Evolutionary conservation across 35 echinoderm and acorn worm genomes (phyloP), one percentile per base, ranked within the genome.

Genomic region (Apostichopus japonicus): DNA sequence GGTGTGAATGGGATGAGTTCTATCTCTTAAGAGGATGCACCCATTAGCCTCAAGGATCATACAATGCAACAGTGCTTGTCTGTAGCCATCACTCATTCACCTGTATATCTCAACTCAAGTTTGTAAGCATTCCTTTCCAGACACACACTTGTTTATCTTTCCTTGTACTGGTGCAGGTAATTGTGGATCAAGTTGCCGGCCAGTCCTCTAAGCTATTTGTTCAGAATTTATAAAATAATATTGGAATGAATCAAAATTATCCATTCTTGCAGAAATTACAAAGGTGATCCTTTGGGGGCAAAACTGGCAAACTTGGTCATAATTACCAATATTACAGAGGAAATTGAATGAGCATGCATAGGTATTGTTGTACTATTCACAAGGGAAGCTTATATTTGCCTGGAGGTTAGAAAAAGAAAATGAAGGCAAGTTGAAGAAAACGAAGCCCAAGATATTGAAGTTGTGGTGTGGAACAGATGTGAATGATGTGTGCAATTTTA

Each of bases 351-450:
- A 56, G 54, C 56, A 84, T 53, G 81, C 53, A 84, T 84, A 23
- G 81, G 81, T 56, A 84, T 84, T 84, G 81, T 84, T 55, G 56
- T 84, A 23, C 51, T 84, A 84, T 84, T 57, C 81, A 84, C 81
- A 84, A 23, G 81, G 81, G 81, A 84, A 21, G 22, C 55, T 57
- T 22, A 13, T 21, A 57, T 57, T 84, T 84, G 81, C 81, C 81
- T 58, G n/a, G 54, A 84, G 81, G 33, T 44, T 44, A 44, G 81
- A n/a, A 57, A 24, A 13, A 84, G 24, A 10, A 9, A 13, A 53
- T 19, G 54, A 17, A 52, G 17, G 53, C 81, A 22, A 24, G 56
- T 84, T 84, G 54, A 84, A 84, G 81, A 23, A 8, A 23, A 54
- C 56, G 51, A 53, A 53, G 33, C 33, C 33, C 5, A 54, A 27